These are phyloP conservation scores for Belgica antarctica DNA, from an alignment of 2,888 invertebrate species.

Conservation along the genomic window DNA sequence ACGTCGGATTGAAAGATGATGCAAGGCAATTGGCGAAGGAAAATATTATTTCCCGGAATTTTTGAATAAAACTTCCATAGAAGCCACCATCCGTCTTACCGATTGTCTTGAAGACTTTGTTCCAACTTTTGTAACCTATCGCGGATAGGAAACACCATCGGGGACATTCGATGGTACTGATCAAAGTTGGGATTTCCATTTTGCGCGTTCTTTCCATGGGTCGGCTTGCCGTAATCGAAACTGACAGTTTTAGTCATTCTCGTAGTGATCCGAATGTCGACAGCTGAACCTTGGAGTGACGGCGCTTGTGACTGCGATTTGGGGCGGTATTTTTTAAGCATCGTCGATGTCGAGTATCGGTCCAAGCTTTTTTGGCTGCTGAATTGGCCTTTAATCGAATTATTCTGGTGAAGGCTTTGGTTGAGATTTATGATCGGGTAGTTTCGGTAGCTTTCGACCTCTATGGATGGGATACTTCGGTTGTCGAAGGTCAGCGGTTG, in stretches of 20 bases:
- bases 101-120: slow-evolving; percentile 23
- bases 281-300: slow-evolving; percentile 48
- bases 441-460: slow-evolving; percentile 28
- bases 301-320: slow-evolving; percentile 36
- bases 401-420: not conserved
- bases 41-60: not conserved
- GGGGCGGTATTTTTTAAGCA: slow-evolving; percentile 27
- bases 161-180: slow-evolving; percentile 43
- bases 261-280: slow-evolving; percentile 49
- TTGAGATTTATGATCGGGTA: not conserved
- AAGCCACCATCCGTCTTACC: slow-evolving; percentile 29
- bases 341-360: slow-evolving; percentile 31
- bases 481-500: slow-evolving; percentile 10
- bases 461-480: slow-evolving; percentile 23
- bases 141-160: slow-evolving; percentile 38
- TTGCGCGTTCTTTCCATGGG: not conserved
- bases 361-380: slow-evolving; percentile 44
- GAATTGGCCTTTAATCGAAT: slow-evolving; percentile 15
- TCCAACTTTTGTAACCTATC: slow-evolving; percentile 37
- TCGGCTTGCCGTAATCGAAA: slow-evolving; percentile 51
- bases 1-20: too few relatives aligned
- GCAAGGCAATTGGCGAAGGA: too few relatives aligned
- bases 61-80: not conserved
- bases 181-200: slow-evolving; percentile 37
- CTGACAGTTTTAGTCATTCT: slow-evolving; percentile 55